phyloP scores from a whole-genome alignment of 2,888 invertebrate species.

The Cryptocephalus primarius region DNA sequence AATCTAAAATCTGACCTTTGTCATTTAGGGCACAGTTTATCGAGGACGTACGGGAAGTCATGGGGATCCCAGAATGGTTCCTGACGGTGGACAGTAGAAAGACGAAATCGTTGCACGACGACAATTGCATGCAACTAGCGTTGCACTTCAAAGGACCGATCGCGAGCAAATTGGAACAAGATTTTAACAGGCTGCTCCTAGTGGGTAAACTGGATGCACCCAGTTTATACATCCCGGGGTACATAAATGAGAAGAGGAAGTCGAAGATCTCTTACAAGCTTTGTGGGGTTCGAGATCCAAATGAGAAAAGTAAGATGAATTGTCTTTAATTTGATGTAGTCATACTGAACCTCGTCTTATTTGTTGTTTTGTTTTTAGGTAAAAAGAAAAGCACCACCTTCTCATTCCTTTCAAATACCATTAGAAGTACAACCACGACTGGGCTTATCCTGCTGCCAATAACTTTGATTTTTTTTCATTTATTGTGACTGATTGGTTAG shows the following conservation, averaged over 20 bases:
- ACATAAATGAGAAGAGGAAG: conserved; percentile 58
- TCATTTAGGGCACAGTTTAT: conserved; percentile 66
- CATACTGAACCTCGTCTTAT: background rate
- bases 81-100: conserved; percentile 71
- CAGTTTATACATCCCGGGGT: conserved; percentile 69
- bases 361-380: background rate
- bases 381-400: background rate
- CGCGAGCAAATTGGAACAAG: conserved; percentile 67
- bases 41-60: conserved; percentile 63
- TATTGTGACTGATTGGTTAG: background rate
- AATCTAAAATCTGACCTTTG: background rate
- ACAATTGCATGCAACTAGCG: conserved; percentile 73
- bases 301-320: conserved; percentile 52
- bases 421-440: background rate
- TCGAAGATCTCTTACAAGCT: conserved; percentile 59
- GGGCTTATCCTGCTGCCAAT: background rate
- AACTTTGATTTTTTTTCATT: background rate
- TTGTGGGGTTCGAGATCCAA: conserved; percentile 66
- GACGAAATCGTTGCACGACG: conserved; percentile 64
- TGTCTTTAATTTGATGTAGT: background rate
- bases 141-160: conserved; percentile 79
- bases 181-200: conserved; percentile 64
- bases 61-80: conserved; percentile 89
- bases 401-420: background rate
- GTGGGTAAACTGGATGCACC: conserved; percentile 65